Conservation (phyloP, 30 jellyfish, hydroid and myxozoan genomes). For the Hydractinia echinata region DNA sequence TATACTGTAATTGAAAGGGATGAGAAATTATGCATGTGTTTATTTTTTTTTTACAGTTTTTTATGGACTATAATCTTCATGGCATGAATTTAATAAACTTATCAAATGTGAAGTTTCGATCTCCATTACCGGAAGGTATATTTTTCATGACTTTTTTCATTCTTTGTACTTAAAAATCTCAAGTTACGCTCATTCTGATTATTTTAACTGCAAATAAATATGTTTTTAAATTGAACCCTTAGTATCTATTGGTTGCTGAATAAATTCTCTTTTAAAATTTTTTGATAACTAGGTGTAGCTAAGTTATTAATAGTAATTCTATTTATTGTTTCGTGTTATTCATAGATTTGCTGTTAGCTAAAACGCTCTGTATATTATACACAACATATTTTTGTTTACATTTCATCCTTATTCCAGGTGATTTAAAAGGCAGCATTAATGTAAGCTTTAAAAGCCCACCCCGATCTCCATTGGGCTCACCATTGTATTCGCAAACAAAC, state of each 20-base stretch:
- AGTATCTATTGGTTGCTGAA: too few relatives aligned
- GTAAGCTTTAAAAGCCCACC: slow-evolving; percentile 10
- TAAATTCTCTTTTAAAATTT: too few relatives aligned
- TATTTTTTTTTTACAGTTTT: slow-evolving; percentile 51
- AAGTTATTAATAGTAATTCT: too few relatives aligned
- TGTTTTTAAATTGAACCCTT: too few relatives aligned
- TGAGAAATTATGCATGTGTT: background rate
- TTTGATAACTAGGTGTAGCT: too few relatives aligned
- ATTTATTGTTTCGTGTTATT: too few relatives aligned
- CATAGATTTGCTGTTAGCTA: too few relatives aligned
- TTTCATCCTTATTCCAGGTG: background rate
- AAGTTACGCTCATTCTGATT: too few relatives aligned
- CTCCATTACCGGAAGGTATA: slow-evolving; percentile 55
- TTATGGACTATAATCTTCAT: slow-evolving; percentile 80
- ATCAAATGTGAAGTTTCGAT: slow-evolving; percentile 54
- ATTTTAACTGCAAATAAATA: too few relatives aligned
- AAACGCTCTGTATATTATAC: too few relatives aligned
- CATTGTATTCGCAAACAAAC: slow-evolving; percentile 53
- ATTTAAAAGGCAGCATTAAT: slow-evolving; percentile 24
- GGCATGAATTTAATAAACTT: slow-evolving; percentile 84
- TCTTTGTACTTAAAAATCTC: background rate
- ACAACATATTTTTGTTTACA: background rate
- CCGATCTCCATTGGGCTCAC: slow-evolving; percentile 57
- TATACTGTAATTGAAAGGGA: too few relatives aligned
- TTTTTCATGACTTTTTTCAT: background rate